Conservation (phyloP, 2,888 invertebrate species). For the Eretmocerus hayati region DNA sequence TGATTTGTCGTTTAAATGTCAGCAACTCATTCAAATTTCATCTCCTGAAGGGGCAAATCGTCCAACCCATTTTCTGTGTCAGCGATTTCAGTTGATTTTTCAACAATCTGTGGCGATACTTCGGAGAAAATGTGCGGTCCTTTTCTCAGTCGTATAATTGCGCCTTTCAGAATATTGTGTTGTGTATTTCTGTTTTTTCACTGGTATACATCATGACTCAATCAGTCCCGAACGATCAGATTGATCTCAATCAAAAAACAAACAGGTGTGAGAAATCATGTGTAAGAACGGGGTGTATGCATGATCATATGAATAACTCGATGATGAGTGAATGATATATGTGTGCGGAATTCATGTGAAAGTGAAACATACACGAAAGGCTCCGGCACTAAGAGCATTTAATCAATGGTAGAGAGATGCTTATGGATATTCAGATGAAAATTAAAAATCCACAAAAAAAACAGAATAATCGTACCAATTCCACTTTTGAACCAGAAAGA, state of each 20-base stretch:
- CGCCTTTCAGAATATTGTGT: too few relatives aligned
- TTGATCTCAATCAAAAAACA: too few relatives aligned
- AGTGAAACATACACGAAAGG: conserved; percentile 24
- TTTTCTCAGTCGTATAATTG: conserved; percentile 39
- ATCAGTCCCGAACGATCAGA: too few relatives aligned
- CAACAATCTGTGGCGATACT: conserved; percentile 33
- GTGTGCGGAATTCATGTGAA: conserved; percentile 4
- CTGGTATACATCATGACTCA: too few relatives aligned
- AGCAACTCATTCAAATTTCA: too few relatives aligned
- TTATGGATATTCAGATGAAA: conserved; percentile 32
- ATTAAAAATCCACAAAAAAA: conserved; percentile 6
- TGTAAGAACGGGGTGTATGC: not conserved
- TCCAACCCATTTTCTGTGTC: too few relatives aligned
- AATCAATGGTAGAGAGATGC: conserved; percentile 42
- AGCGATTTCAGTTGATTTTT: too few relatives aligned
- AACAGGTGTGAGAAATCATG: not conserved
- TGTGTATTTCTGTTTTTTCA: too few relatives aligned
- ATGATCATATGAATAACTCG: too few relatives aligned
- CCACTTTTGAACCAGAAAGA: conserved; percentile 31
- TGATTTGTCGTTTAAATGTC: too few relatives aligned
- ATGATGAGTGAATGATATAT: not conserved
- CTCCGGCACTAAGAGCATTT: conserved; percentile 42
- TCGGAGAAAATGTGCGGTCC: conserved; percentile 44
- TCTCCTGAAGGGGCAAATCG: too few relatives aligned
- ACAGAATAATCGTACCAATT: conserved; percentile 29